These are phyloP conservation scores for Crenuchus spilurus DNA, from an alignment of 2,797 vertebrate genomes.

Conservation along the genomic window DNA sequence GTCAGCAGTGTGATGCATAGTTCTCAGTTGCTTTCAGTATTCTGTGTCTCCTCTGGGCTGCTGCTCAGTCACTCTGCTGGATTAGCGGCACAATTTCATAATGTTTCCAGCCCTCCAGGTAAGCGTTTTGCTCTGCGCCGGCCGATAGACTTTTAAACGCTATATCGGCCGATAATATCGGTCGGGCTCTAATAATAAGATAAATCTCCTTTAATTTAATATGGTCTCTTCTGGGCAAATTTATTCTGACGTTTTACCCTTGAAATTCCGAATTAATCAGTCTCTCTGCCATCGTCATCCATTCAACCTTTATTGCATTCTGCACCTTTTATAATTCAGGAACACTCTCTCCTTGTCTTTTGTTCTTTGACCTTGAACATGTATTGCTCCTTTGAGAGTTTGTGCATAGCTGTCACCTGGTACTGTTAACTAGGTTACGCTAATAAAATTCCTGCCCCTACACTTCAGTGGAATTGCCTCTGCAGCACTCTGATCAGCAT, in stretches of 20 bases:
- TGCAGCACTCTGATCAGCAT: conserved; percentile 26
- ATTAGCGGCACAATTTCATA: too few species aligned
- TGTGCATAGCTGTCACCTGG: conserved; percentile 71
- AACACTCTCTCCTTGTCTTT: conserved; percentile 11
- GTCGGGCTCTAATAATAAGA: too few species aligned
- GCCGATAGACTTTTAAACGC: too few species aligned
- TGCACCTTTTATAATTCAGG: conserved; percentile 37
- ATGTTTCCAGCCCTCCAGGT: too few species aligned
- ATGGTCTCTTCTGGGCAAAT: background rate
- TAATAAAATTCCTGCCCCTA: conserved; percentile 74
- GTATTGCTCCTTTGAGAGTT: conserved; percentile 56
- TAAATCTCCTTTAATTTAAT: background rate
- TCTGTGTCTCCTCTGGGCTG: too few species aligned
- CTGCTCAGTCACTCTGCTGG: too few species aligned
- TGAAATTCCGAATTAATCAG: background rate
- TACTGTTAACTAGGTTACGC: conserved; percentile 77
- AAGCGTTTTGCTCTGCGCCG: too few species aligned
- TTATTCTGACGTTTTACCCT: background rate
- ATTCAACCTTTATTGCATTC: conserved; percentile 36
- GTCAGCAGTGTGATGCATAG: too few species aligned
- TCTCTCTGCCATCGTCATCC: background rate
- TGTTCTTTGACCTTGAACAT: conserved; percentile 61
- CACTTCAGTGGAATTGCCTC: conserved; percentile 58
- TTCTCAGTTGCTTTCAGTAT: too few species aligned
- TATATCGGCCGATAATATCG: too few species aligned